phyloP scores from a whole-genome alignment of 2,797 vertebrate species.

The Pteronotus mesoamericanus region DNA sequence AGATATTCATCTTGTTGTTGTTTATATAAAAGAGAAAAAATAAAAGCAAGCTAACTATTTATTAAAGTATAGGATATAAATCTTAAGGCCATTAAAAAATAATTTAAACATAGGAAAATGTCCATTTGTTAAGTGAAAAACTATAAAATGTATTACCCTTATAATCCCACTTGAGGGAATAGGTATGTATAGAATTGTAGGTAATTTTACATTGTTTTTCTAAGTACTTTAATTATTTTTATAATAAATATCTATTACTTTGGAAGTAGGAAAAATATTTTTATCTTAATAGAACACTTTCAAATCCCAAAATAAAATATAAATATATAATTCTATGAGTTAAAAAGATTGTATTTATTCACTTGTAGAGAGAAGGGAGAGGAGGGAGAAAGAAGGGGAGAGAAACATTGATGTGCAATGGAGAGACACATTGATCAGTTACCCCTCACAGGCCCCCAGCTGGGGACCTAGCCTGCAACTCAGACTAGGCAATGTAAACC shows the following conservation, averaged over 20 bases:
- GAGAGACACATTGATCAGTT: background rate
- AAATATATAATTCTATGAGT: background rate
- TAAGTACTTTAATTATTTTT: background rate
- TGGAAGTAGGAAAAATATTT: background rate
- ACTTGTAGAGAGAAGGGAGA: background rate
- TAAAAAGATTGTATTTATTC: background rate
- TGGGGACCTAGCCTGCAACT: background rate
- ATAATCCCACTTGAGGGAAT: background rate
- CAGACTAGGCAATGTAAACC: no score
- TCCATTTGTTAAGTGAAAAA: background rate
- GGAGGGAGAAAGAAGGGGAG: background rate
- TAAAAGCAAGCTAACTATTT: background rate
- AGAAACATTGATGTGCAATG: background rate
- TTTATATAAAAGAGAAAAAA: background rate
- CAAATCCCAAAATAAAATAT: background rate
- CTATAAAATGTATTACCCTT: background rate
- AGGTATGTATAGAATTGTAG: fast-evolving
- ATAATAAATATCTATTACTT: background rate
- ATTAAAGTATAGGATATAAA: no score
- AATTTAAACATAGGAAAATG: background rate
- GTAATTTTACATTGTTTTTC: background rate
- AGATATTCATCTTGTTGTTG: background rate
- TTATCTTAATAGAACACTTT: background rate
- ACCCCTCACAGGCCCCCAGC: background rate
- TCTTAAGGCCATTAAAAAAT: background rate